A percentile compares a stretch with the other conserved stretches of the same genome.
phyloP scores from a whole-genome alignment of 2,113 vertebrate species.

The Chloebia gouldiae region DNA sequence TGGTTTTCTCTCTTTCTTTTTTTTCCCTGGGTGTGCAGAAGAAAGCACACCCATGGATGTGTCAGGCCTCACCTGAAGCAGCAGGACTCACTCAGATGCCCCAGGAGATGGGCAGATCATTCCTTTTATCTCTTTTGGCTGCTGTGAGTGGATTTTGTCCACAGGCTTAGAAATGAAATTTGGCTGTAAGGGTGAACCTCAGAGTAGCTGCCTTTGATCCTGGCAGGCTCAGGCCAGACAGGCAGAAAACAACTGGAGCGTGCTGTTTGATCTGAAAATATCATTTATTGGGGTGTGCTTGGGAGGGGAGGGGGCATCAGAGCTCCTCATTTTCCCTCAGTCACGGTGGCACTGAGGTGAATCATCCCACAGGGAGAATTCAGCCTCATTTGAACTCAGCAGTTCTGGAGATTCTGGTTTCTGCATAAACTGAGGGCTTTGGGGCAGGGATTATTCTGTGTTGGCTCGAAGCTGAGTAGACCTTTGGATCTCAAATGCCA shows the following conservation, averaged over 20 bases:
- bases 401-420: background rate
- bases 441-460: background rate
- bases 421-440: background rate
- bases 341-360: background rate
- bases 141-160: background rate
- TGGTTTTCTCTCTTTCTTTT: background rate
- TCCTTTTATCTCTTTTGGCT: background rate
- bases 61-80: background rate
- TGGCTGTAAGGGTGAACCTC: background rate
- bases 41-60: background rate
- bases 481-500: background rate
- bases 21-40: background rate
- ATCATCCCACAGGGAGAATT: background rate
- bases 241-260: background rate
- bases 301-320: background rate
- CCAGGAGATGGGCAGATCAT: background rate
- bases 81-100: background rate
- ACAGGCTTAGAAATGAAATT: background rate
- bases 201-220: background rate
- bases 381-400: background rate
- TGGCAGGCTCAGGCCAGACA: background rate
- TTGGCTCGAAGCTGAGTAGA: background rate
- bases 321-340: background rate
- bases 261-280: background rate
- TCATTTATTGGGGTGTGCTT: background rate